Evolutionary conservation across 2,797 vertebrate species (phyloP).

Genomic region (Meda fulgida): DNA sequence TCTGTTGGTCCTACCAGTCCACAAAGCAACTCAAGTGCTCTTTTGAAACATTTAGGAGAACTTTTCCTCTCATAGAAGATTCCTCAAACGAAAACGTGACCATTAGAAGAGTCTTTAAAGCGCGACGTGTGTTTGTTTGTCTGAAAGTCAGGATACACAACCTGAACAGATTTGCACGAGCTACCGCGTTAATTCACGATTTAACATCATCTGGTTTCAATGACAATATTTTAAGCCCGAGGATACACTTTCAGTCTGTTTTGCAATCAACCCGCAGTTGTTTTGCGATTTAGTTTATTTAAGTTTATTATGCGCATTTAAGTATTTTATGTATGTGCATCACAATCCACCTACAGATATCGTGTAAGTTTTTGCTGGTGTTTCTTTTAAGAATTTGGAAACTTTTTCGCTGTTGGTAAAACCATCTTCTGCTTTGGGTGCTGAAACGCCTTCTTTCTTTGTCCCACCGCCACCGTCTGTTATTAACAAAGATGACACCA

Average conservation of each 20-base stretch:
- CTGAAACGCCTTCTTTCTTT: slow-evolving; percentile 51
- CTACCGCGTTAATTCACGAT: background rate
- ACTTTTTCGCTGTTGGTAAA: slow-evolving; percentile 26
- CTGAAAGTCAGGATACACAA: slow-evolving; percentile 5
- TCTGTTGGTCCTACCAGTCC: slow-evolving; percentile 35
- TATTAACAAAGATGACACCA: slow-evolving; percentile 53
- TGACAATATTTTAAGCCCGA: background rate
- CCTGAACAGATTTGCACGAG: slow-evolving; percentile 3
- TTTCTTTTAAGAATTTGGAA: slow-evolving; percentile 3
- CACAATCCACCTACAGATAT: background rate
- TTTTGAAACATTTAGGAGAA: slow-evolving; percentile 44
- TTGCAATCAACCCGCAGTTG: background rate
- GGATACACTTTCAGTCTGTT: background rate
- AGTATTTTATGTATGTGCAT: background rate
- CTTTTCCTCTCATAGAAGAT: slow-evolving; percentile 27
- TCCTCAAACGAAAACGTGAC: background rate
- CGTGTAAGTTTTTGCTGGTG: background rate
- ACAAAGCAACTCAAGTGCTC: slow-evolving; percentile 15
- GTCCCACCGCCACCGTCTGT: slow-evolving; percentile 47
- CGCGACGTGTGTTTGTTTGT: slow-evolving; percentile 30
- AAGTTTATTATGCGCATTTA: background rate
- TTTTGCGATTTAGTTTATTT: background rate
- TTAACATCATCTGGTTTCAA: background rate
- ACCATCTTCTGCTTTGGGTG: slow-evolving; percentile 19
- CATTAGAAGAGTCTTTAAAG: slow-evolving; percentile 4